These are phyloP conservation scores for Puma concolor DNA, from an alignment of 2,113 vertebrate genomes.

Conservation along the genomic window DNA sequence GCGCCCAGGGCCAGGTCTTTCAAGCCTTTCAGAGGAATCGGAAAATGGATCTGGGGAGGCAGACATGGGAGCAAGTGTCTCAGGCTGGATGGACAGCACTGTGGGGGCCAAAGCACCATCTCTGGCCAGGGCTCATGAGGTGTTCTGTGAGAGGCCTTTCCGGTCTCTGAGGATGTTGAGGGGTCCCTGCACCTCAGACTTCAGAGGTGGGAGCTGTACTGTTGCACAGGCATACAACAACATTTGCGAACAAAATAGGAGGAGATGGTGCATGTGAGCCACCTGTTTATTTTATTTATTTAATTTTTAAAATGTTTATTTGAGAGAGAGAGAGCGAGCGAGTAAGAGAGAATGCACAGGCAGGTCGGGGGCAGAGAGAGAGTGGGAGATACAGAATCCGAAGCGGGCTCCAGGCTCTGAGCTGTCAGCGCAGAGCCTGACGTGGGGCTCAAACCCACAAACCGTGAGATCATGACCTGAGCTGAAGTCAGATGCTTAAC, in stretches of 20 bases:
- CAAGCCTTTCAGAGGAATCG: neutral
- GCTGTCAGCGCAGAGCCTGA: too few species aligned
- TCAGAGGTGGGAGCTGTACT: neutral
- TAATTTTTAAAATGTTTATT: too few species aligned
- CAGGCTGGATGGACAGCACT: neutral
- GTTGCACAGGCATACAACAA: neutral
- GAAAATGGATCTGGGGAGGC: neutral
- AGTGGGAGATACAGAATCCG: too few species aligned
- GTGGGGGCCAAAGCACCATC: fast-evolving
- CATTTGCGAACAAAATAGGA: neutral
- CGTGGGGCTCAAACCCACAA: too few species aligned
- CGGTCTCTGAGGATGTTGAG: neutral
- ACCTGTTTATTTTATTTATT: too few species aligned
- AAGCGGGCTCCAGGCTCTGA: too few species aligned
- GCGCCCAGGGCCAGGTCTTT: neutral
- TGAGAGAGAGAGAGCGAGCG: too few species aligned
- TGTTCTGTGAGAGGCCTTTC: neutral
- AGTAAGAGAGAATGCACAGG: too few species aligned
- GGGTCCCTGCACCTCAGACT: neutral
- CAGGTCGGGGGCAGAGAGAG: too few species aligned
- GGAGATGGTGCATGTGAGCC: too few species aligned
- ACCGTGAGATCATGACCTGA: too few species aligned
- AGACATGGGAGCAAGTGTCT: neutral
- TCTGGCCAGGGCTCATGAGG: neutral
- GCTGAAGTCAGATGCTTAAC: too few species aligned